These are phyloP conservation scores for Polyommatus iphigenia DNA, from an alignment of 2,888 invertebrate genomes.

Conservation along the genomic window DNA sequence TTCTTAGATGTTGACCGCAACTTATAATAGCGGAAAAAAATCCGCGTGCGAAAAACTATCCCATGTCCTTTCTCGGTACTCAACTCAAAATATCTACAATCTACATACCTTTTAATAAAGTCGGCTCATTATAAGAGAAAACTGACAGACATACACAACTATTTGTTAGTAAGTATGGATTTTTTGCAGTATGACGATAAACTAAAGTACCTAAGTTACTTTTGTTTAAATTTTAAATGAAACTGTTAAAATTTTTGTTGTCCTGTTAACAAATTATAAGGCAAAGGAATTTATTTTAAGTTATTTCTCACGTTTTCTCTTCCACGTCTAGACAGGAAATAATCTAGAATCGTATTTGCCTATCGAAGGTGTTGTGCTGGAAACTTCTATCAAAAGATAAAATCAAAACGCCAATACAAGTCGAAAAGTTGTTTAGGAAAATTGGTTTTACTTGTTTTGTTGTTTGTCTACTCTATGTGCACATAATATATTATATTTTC, in stretches of 20 bases:
- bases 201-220: too few species aligned
- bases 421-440: background rate
- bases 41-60: too few species aligned
- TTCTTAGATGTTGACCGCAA: background rate
- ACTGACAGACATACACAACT: too few species aligned
- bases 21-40: too few species aligned
- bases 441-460: background rate
- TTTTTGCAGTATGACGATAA: too few species aligned
- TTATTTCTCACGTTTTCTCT: conserved; percentile 19
- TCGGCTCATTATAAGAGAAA: too few species aligned
- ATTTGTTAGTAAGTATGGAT: too few species aligned
- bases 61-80: too few species aligned
- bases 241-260: background rate
- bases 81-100: too few species aligned
- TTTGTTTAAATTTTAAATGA: too few species aligned
- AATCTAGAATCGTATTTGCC: conserved; percentile 25
- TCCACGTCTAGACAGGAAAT: conserved; percentile 39
- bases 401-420: conserved; percentile 20
- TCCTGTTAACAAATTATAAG: background rate
- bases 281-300: background rate
- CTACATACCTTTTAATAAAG: too few species aligned
- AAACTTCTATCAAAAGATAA: conserved; percentile 3
- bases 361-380: conserved; percentile 24
- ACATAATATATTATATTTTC: too few species aligned
- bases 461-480: background rate